Base-by-base conservation (phyloP, 2,888 invertebrate genomes). In the Phortica magna region DNA sequence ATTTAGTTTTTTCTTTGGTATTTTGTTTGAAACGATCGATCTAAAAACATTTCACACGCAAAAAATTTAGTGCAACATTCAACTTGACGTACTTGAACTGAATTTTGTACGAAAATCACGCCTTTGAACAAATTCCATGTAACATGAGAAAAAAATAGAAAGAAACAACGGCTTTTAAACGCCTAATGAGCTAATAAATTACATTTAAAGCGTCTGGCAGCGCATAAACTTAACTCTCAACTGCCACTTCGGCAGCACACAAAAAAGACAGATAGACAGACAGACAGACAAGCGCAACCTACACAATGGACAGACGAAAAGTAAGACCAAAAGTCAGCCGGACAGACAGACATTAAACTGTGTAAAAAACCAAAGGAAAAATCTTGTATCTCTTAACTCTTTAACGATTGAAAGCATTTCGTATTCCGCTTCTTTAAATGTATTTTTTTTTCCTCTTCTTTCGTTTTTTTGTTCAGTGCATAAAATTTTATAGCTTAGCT, bases 171-270 rank as follows among this genome's bases (percentile, higher is more conserved):
- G 55, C 48, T 48, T 68, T 68, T 17, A 68, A 68, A 48, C 43
- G 80, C 79, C 87, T 84, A 87, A 87, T 84, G 85, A 84, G 87
- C 83, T 83, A 87, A 84, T 84, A 84, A 84, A 84, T 84, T 80
- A 79, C 70, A 78, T 77, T 77, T 73, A 78, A 73, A 68, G 43
- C 19, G 68, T 68, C 68, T 68, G 19, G 48, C 68, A 43, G 48
- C 19, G 48, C 68, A 68, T 68, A 68, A 68, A 68, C 48, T 48
- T 48, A 48, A 17, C 68, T 41, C 41, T 41, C 41, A 41, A 41
- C 41, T 65, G 68, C 48, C 43, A 19, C 68, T 48, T 19, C 48
- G 68, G 61, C 61, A 61, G 19, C 19, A 53, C 55, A 55, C 10
- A 55, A 4, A 55, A 4, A 55, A 55, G 14, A 9, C 10, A 55